Base-by-base conservation (phyloP, 2,113 vertebrate genomes). In the Stictonetta naevosa region DNA sequence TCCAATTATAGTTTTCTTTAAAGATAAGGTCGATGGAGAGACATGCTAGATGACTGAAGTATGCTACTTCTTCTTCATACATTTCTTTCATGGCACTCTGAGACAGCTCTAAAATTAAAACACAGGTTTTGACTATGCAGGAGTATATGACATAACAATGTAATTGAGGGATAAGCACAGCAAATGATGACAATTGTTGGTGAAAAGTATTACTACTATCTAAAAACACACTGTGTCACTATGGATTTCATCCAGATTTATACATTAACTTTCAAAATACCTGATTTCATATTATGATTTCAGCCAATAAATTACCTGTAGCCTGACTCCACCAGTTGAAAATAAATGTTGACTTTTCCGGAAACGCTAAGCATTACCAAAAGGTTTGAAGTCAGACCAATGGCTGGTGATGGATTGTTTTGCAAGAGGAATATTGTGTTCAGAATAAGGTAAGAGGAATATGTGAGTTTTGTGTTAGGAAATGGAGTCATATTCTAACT, bases 1-100 rank as follows among this genome's bases (percentile, higher is more conserved):
- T 96, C 89, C 93, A 97, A 96, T 96, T 97, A 97, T 31, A 92
- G 89, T 89, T 96, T 96, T 97, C 93, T 94, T 93, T 89, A 95
- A 87, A 95, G 96, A 95, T 96, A 95, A 87, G 69, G 40, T 52
- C 67, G 76, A 75, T 2, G 31, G 89, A 93, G 94, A 93, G 84
- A 93, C 77, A 73, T 84, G 68, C 74, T 92, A 28, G 48, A 75
- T 89, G 81, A 73, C 81, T 96, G 28, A 95, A 92, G 48, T 62
- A 91, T 82, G 89, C 89, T 88, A 42, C 80, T 95, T 92, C 19
- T 53, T 25, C 89, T 93, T 91, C 42, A 50, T 50, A n/a, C 3
- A 1, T 78, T 93, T 94, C 79, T 96, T 88, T 86, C 9, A 0
- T 2, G 2, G 33, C 78, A 10, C 34, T 40, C n/a, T 2, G 74